phyloP scores from a whole-genome alignment of 2,797 vertebrate species.

The Enteromius unitaeniatus region DNA sequence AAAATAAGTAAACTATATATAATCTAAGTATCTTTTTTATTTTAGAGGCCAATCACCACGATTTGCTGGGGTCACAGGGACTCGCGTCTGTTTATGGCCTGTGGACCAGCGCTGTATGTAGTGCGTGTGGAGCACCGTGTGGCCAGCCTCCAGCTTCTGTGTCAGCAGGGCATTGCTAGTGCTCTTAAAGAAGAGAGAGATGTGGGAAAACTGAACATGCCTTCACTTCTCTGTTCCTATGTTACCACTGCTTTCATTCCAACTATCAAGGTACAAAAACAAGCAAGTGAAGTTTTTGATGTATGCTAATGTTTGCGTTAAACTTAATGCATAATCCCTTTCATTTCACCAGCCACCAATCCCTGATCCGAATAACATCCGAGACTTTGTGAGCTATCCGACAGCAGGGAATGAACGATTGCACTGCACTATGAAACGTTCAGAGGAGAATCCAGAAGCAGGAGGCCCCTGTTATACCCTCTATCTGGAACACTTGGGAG shows the following conservation, averaged over 20 bases:
- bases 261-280: conserved; percentile 91
- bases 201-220: conserved; percentile 92
- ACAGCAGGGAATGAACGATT: conserved; percentile 93
- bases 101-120: conserved; percentile 92
- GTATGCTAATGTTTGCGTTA: not conserved
- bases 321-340: conserved; percentile 16
- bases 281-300: not conserved
- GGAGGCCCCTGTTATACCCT: conserved; percentile 96
- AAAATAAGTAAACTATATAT: not conserved
- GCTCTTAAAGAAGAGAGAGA: conserved; percentile 95
- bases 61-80: conserved; percentile 99
- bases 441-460: conserved; percentile 95
- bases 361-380: conserved; percentile 98
- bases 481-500: conserved; percentile 96
- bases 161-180: conserved; percentile 94
- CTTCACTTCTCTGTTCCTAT: conserved; percentile 93
- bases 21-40: conserved; percentile 16
- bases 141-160: conserved; percentile 93
- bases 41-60: conserved; percentile 93
- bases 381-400: conserved; percentile 99
- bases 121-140: conserved; percentile 95
- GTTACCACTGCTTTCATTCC: conserved; percentile 95
- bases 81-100: conserved; percentile 93
- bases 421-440: conserved; percentile 98
- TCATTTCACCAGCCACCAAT: conserved; percentile 87